Base-by-base conservation (phyloP, 2,113 vertebrate genomes). In the Rynchops niger region DNA sequence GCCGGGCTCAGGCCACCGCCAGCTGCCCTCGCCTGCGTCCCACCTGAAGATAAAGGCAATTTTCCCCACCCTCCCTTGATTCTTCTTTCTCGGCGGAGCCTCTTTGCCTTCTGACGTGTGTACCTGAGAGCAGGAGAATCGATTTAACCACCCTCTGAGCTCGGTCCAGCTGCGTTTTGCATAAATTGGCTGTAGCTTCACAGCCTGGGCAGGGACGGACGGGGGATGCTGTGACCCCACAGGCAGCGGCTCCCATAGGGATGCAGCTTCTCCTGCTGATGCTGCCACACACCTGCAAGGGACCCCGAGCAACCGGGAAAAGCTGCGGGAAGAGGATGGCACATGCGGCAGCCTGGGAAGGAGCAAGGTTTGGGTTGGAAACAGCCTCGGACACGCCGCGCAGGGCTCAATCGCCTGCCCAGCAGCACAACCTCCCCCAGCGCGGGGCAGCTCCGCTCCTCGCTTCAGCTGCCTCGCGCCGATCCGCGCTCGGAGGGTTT, bases 271-370 rank as follows among this genome's bases (percentile, higher is more conserved):
- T 49, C 20, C 53, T 30, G 34, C 63, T 6, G 65, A 16, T 29
- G 77, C 58, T 50, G 58, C 58, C 5, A 1, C 27, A 15, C 4
- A 20, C 30, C 32, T 12, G 47, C 61, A 6, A 45, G 32, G 25
- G 25, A 52, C 15, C 19, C 62, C 1, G 6, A 21, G 30, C 29
- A 13, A 1, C 4, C 0, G 3, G 38, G 38, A 43, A 36, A 43
- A 29, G 61, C 38, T 36, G 25, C 0, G 3, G 34, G 27, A 58
- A 47, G 27, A 26, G 27, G 52, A 25, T 5, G 26, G 79, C 16
- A 56, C 11, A 16, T 29, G 14, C 9, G 4, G 12, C 55, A 42
- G 17, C 45, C 21, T 20, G 36, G 36, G 45, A 25, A 30, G 21
- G 27, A 0, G 4, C 1, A 3, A 49, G 74, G 59, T 52, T 52